Base-by-base conservation (phyloP, 2,113 vertebrate genomes). In the Toxostoma redivivum region DNA sequence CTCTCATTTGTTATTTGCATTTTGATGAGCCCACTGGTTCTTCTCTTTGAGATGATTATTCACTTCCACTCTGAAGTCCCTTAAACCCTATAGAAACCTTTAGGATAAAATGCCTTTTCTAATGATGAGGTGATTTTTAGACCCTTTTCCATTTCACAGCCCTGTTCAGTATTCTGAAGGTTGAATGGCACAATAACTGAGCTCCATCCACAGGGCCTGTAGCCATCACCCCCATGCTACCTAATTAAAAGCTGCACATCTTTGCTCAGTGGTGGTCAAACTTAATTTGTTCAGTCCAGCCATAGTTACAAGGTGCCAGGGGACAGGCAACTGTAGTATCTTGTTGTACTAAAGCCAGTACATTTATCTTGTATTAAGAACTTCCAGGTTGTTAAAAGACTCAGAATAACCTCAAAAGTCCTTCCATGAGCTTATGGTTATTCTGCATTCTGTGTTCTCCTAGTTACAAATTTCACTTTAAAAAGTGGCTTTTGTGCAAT, bases 1-100 rank as follows among this genome's bases (percentile, higher is more conserved):
- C 40, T 95, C 90, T 77, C 77, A 61, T 87, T 93, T 94, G 25
- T 92, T 92, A 69, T 86, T 94, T 95, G 81, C 22, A 37, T 91
- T 91, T 94, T 91, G 94, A 95, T 92, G 89, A 89, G 40, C 92
- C 71, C 44, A 76, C 81, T 73, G 66, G 9, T 92, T 95, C 45
- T 58, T 19, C 4, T 56, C 45, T 88, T 92, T 93, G 61, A 76
- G 73, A 21, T 82, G 44, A 60, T 69, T 67, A 40, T 47, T 88
- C 47, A 28, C 23, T 84, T 91, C 22, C 44, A 24, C 40, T 31
- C 14, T 60, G 33, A 90, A 81, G 20, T 73, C 40, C 33, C 67
- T 73, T 74, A 51, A 93, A n/a, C 19, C n/a, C 11, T 22, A 7
- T 2, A 82, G 44, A 42, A 87, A 62, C 42, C 38, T 90, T 70